Evolutionary conservation across 2,888 invertebrate genomes (phyloP), one percentile per base, ranked within the genome.

Genomic region (Eupithecia subumbrata): DNA sequence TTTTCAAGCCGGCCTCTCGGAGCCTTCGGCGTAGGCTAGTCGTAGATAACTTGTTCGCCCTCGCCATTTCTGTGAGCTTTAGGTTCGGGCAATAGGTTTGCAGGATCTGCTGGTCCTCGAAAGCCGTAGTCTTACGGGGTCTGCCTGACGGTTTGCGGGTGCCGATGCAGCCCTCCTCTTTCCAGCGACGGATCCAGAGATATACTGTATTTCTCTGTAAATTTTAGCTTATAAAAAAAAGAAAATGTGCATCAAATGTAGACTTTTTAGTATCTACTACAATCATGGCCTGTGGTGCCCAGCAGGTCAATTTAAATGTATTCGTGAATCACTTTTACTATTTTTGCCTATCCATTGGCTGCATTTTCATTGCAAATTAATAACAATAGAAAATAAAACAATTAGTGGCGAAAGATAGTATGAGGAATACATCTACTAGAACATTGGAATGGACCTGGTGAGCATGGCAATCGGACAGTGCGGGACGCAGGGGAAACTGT

Each of bases 101-200:
- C 2, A 76, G 76, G 30, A 76, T 76, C 60, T 74, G 71, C 40
- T 76, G 76, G 72, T 76, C 76, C 25, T 76, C 76, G 22, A 74
- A 76, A 11, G 76, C 76, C 34, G 76, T 76, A 1, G 76, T 76
- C 25, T 76, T 76, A 8, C 76, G 74, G 0, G 76, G 76, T 14
- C 76, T 64, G 34, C 76, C 76, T 7, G 72, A 64, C 4, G 76
- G 71, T 56, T 76, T 76, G 60, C 71, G 76, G 40, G 69, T 76
- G 64, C 52, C 73, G 37, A 76, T 64, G 16, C 74, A 74, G 16
- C 76, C 76, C 48, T 76, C 76, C 72, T 76, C 76, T 76, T 76
- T 76, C 76, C 76, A 76, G 25, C 76, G 76, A 37, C 76, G 76
- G 45, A 76, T 76, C 76, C 76, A 76, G 5, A 76, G 72, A 30